phyloP scores from a whole-genome alignment of 1,140 invertebrate genomes.

The Pachyrhynchus sulphureomaculatus region DNA sequence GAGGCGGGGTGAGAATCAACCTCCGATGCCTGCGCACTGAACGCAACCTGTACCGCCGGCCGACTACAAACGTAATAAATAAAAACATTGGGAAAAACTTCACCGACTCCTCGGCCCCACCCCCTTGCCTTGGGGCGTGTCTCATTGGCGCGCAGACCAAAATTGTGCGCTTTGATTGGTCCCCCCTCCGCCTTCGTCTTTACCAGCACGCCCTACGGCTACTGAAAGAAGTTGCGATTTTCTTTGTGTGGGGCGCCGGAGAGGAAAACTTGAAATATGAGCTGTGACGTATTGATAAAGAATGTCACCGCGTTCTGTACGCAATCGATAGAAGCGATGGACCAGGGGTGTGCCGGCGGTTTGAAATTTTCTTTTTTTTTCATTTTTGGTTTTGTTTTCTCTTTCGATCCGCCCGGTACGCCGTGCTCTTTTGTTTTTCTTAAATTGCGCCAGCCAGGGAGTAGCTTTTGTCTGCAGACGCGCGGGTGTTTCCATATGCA shows the following conservation, averaged over 20 bases:
- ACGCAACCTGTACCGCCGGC: slow-evolving; percentile 60
- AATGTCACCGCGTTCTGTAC: slow-evolving; percentile 60
- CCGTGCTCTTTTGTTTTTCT: slow-evolving; percentile 37
- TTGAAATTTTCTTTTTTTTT: slow-evolving; percentile 23
- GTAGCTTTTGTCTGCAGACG: slow-evolving; percentile 30
- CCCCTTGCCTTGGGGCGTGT: slow-evolving; percentile 41
- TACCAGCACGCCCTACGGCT: slow-evolving; percentile 43
- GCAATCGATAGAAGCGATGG: slow-evolving; percentile 50
- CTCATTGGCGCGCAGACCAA: slow-evolving; percentile 43
- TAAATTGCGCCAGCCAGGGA: slow-evolving; percentile 34
- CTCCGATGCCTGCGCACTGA: slow-evolving; percentile 51
- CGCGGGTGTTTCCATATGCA: slow-evolving; percentile 32
- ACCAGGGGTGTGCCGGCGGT: slow-evolving; percentile 16
- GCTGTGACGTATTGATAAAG: slow-evolving; percentile 60
- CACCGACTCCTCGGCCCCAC: slow-evolving; percentile 35
- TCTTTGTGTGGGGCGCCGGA: slow-evolving; percentile 53
- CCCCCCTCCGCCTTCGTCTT: slow-evolving; percentile 43
- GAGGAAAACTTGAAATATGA: slow-evolving; percentile 53
- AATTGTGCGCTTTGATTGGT: slow-evolving; percentile 44
- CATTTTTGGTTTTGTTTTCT: slow-evolving; percentile 35
- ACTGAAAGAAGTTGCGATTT: slow-evolving; percentile 50
- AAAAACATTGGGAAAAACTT: slow-evolving; percentile 62
- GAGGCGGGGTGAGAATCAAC: slow-evolving; percentile 52
- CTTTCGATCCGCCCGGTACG: slow-evolving; percentile 28
- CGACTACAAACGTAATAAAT: slow-evolving; percentile 67